Base-by-base conservation (phyloP, 2,797 vertebrate species). In the Dicrostonyx torquatus region DNA sequence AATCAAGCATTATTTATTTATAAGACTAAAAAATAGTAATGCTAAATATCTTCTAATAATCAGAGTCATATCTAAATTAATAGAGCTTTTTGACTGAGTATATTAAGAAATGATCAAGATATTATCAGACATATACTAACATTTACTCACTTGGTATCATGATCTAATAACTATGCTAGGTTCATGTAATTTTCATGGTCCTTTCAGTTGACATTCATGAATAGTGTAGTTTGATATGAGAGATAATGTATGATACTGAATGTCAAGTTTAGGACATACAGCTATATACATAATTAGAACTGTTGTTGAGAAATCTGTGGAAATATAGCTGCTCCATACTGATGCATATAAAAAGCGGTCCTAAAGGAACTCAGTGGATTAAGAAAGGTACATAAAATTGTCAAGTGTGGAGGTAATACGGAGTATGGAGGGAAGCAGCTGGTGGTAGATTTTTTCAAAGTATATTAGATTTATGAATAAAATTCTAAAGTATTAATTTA, bases 1-100 rank as follows among this genome's bases (percentile, higher is more conserved):
- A 89, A 93, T 76, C 20, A 29, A 93, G 50, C 20, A 87, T 87
- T 95, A 91, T 72, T 89, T 95, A 86, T 84, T 75, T 93, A 78
- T 50, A 93, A 93, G 83, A 3, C 37, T 75, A 60, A 76, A 94
- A 83, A 77, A 13, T 66, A 80, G 85, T 24, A 4, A 94, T 91
- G 8, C 2, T 80, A 84, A 70, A 70, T 66, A 77, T 66, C 20
- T 87, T 93, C 87, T 48, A 89, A 60, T 83, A 91, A 80, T 66
- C 45, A 89, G 5, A 53, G 87, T 87, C 60, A 55, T 87, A 45
- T 82, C n/a, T 79, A 62, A 89, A 73, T 73, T 31, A 66, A 31
- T 53, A 94, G 45, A 95, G 10, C 9, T 48, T 94, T 77, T 43
- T 73, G 20, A 22, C 45, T 62, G 8, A 0, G 4, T 87, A 58